Evolutionary conservation across 2,797 vertebrate genomes (phyloP).

Genomic region (Microctenopoma lineatum): DNA sequence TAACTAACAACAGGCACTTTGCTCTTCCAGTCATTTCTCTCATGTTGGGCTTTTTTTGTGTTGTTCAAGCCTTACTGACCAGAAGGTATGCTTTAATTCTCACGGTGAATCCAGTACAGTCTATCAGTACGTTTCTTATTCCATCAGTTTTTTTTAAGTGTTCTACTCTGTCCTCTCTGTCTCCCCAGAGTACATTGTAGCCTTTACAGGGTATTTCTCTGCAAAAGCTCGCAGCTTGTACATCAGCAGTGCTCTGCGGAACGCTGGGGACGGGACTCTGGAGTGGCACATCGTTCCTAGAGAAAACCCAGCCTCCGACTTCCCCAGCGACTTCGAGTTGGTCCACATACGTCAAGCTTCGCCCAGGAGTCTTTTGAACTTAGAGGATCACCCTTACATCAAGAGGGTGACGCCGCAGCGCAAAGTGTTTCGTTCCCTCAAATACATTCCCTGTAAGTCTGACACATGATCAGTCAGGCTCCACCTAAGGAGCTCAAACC

Average conservation of each 20-base stretch:
- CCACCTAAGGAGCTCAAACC: conserved; percentile 17
- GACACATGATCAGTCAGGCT: not conserved
- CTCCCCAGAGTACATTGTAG: conserved; percentile 93
- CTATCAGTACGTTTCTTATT: not conserved
- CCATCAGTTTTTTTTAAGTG: not conserved
- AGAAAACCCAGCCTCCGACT: conserved; percentile 96
- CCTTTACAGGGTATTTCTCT: conserved; percentile 96
- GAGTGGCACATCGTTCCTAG: conserved; percentile 95
- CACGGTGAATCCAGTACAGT: not conserved
- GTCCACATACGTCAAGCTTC: conserved; percentile 92
- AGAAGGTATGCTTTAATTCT: no score
- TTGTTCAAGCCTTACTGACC: no score
- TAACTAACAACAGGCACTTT: not conserved
- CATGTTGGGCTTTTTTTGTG: no score
- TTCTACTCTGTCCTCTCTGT: not conserved
- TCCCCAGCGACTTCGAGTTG: conserved; percentile 97
- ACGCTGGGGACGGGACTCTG: conserved; percentile 46
- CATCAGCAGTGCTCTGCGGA: conserved; percentile 92
- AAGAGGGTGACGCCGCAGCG: conserved; percentile 96
- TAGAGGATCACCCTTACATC: conserved; percentile 96
- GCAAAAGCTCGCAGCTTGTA: conserved; percentile 95
- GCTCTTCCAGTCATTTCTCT: not conserved
- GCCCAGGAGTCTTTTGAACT: conserved; percentile 84
- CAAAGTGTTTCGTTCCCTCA: conserved; percentile 94
- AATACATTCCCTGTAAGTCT: conserved; percentile 90